Evolutionary conservation across 2,888 invertebrate species (phyloP), one percentile per base, ranked within the genome.

Genomic region (Gasteruption jaculator): DNA sequence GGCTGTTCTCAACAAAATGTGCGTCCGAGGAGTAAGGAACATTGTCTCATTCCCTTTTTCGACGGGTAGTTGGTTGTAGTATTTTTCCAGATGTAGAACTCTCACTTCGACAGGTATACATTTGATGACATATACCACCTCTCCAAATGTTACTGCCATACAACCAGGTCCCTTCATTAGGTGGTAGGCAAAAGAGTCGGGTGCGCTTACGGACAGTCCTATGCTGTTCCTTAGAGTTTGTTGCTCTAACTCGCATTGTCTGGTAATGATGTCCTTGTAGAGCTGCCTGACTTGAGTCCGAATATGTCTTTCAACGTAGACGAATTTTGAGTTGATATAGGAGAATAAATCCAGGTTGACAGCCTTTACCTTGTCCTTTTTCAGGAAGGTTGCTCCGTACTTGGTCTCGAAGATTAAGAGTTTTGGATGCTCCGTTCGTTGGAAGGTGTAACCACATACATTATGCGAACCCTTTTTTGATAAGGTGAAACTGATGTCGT

Each of bases 291-390:
- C 14, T 18, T 41, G 39, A 2, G 8, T 10, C 7, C 33, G n/a
- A 5, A 22, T 19, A n/a, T 34, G 25, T 22, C 20, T 39, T 5
- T 33, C 39, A 5, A 39, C 33, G 1, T 39, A 39, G 10, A 39
- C 12, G 14, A 35, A 41, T 26, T 41, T 41, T 10, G 35, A 41
- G 18, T 41, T 36, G 3, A 36, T 11, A 24, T 22, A 39, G 1
- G 33, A 6, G 12, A 29, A 29, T 7, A 29, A 11, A 11, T 29
- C 29, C 11, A 29, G 12, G 12, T 29, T 29, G 7, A 11, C 11
- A 6, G 11, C 11, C 6, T 7, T 6, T 6, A 8, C 11, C n/a
- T n/a, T n/a, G 8, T 8, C 6, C 11, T 29, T 29, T 6, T 6
- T 14, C 7, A 14, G 6, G 29, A 29, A 29, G 29, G 29, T n/a